These are phyloP conservation scores for Megaceryle torquata DNA, from an alignment of 2,113 vertebrate species.

Conservation along the genomic window DNA sequence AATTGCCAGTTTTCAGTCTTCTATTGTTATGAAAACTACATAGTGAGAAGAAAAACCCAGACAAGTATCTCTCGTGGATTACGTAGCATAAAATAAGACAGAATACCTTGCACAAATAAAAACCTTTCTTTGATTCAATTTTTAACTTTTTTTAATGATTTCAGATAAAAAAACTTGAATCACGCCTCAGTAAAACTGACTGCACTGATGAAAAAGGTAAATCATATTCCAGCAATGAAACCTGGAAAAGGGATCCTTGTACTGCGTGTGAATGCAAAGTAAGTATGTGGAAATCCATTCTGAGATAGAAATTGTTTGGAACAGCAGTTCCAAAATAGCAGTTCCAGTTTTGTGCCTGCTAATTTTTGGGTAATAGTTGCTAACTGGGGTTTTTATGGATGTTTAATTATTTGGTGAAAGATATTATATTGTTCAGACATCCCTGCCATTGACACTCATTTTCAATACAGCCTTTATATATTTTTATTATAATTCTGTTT, in stretches of 20 bases:
- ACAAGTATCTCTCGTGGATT: background rate
- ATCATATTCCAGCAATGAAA: constrained; percentile 77
- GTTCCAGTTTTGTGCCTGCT: background rate
- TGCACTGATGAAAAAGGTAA: constrained; percentile 85
- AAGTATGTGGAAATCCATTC: constrained; percentile 41
- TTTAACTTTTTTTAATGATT: background rate
- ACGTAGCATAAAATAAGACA: background rate
- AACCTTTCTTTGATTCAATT: background rate
- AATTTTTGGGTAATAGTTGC: background rate
- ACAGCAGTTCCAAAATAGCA: background rate
- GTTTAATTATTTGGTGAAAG: background rate
- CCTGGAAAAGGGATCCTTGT: constrained; percentile 88
- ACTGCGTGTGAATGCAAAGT: constrained; percentile 90
- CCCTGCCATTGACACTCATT: background rate
- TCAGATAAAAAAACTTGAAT: constrained; percentile 95
- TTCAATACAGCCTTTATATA: background rate
- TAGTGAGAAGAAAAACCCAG: background rate
- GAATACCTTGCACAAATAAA: background rate
- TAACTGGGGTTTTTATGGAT: background rate
- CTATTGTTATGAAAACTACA: background rate
- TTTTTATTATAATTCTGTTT: background rate
- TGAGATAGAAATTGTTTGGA: too few species aligned
- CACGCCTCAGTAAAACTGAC: constrained; percentile 85
- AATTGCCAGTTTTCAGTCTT: background rate
- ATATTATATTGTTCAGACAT: background rate